Evolutionary conservation across 2,113 vertebrate species (phyloP), one percentile per base, ranked within the genome.

Genomic region (Catagonus wagneri): DNA sequence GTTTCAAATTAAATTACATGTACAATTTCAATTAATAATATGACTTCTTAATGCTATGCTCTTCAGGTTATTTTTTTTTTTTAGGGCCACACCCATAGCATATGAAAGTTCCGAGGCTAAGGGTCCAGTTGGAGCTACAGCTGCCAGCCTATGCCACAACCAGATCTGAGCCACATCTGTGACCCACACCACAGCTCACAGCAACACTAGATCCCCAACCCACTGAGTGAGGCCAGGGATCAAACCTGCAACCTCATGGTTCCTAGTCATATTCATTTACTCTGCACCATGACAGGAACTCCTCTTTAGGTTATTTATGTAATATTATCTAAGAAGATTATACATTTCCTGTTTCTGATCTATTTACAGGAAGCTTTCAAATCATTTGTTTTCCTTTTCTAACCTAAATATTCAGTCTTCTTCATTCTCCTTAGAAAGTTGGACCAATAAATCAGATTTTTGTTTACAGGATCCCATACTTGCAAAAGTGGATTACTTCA

Each of bases 1-100:
- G 56, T 63, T 94, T 80, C 93, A 94, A 75, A 81, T 83, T 80
- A 97, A 94, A 92, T 75, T 39, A 84, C 7, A 71, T 34, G 61
- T 23, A 44, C 63, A 22, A 94, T 66, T 93, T 88, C n/a, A 79
- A 80, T 39, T 71, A 71, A 71, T 63, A 89, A 92, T 63, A 63
- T 83, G 14, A 91, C 25, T 76, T 83, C 34, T 85, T 61, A 91
- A 74, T 84, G 34, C 54, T 61, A 32, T 72, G 15, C 5, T 72
- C 20, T 44, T 54, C n/a, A n/a, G n/a, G n/a, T n/a, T n/a, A n/a
- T n/a, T n/a, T n/a, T n/a, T n/a, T n/a, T n/a, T n/a, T n/a, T n/a
- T n/a, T n/a, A n/a, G n/a, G n/a, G n/a, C n/a, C n/a, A n/a, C n/a
- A n/a, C n/a, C n/a, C n/a, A n/a, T n/a, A n/a, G n/a, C n/a, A n/a